A percentile compares a stretch with the other conserved stretches of the same genome.
phyloP scores from a whole-genome alignment of 2,888 invertebrate species.

The Drosophila hamatofila region DNA sequence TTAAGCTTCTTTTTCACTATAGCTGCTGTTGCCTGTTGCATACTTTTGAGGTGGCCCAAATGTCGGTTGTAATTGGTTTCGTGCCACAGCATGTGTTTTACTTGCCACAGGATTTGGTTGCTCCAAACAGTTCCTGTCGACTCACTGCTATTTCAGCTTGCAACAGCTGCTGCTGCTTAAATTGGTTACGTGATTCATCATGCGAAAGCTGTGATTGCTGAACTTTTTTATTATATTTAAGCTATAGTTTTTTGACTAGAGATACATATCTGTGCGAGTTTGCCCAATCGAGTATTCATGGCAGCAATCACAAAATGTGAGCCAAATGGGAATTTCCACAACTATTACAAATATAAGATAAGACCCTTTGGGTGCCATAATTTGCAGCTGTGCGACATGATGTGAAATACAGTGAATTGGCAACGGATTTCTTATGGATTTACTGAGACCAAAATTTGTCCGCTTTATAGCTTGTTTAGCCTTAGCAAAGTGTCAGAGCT shows the following conservation, averaged over 20 bases:
- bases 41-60: slow-evolving; percentile 24
- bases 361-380: neutral
- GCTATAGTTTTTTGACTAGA: neutral
- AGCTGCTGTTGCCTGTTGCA: slow-evolving; percentile 8
- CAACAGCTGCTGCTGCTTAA: neutral
- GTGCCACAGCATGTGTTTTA: neutral
- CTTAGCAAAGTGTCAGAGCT: too few relatives aligned
- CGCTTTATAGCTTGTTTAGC: neutral
- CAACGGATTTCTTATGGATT: neutral
- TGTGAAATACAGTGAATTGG: neutral
- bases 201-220: slow-evolving; percentile 1
- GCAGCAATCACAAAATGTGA: neutral
- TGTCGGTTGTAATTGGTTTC: slow-evolving; percentile 13
- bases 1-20: slow-evolving; percentile 16
- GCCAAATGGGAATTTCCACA: neutral
- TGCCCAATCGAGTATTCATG: neutral
- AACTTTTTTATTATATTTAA: neutral
- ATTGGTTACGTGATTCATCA: slow-evolving; percentile 9
- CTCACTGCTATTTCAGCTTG: neutral
- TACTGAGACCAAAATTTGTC: too few relatives aligned
- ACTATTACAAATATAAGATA: neutral
- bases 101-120: neutral
- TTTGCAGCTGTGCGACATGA: neutral
- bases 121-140: neutral
- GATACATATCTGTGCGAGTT: neutral